These are phyloP conservation scores for Listronotus oregonensis DNA, from an alignment of 1,140 invertebrate species.

Conservation along the genomic window DNA sequence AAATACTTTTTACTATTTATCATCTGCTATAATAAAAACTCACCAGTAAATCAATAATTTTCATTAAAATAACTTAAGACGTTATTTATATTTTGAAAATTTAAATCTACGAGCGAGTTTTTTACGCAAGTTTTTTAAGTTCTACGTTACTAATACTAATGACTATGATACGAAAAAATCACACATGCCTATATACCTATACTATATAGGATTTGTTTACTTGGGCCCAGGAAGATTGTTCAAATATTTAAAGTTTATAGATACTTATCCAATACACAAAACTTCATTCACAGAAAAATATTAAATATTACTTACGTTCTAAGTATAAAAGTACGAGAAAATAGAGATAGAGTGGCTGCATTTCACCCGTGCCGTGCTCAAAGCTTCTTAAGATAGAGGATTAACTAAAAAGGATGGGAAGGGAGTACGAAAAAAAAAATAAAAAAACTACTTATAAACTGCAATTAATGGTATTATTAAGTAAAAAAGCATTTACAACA, in stretches of 20 bases:
- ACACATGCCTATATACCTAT: conserved; percentile 55
- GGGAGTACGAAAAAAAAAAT: conserved; percentile 33
- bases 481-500: conserved; percentile 71
- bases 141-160: conserved; percentile 50
- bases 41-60: no score
- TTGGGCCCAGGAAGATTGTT: conserved; percentile 59
- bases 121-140: conserved; percentile 25
- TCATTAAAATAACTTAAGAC: no score
- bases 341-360: conserved; percentile 36
- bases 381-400: not conserved
- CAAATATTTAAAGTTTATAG: conserved; percentile 48
- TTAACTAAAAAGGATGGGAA: conserved; percentile 57
- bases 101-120: conserved; percentile 12
- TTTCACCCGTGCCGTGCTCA: conserved; percentile 39
- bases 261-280: conserved; percentile 48
- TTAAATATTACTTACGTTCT: conserved; percentile 48
- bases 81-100: no score
- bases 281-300: conserved; percentile 47
- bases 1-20: no score
- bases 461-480: conserved; percentile 71
- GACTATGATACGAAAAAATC: conserved; percentile 57
- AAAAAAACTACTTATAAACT: conserved; percentile 67
- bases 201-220: conserved; percentile 53
- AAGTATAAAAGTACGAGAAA: conserved; percentile 46
- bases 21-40: no score